Percentiles rank a stretch among this genome's conserved stretches.
phyloP scores from a whole-genome alignment of 2,797 vertebrate genomes.

The Sus cebifrons region DNA sequence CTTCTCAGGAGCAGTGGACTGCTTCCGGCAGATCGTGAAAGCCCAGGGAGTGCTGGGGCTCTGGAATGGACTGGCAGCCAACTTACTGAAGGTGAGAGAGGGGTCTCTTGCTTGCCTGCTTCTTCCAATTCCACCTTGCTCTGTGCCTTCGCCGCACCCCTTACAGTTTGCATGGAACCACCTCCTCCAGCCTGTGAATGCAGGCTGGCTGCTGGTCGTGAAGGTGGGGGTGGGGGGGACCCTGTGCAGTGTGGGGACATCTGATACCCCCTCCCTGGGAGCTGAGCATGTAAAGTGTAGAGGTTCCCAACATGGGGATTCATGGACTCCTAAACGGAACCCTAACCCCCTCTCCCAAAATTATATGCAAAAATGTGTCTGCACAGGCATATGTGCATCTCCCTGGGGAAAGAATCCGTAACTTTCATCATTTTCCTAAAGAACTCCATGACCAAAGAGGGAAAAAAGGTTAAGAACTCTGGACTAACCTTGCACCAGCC shows the following conservation, averaged over 20 bases:
- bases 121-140: slow-evolving; percentile 13
- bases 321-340: neutral
- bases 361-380: neutral
- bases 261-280: neutral
- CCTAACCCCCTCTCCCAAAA: slow-evolving; percentile 14
- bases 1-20: slow-evolving; percentile 95
- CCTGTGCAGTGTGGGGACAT: neutral
- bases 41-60: slow-evolving; percentile 94
- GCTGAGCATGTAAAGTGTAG: neutral
- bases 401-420: neutral
- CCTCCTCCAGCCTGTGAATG: neutral
- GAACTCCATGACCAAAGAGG: slow-evolving; percentile 1
- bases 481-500: slow-evolving; percentile 10
- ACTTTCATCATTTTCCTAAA: slow-evolving; percentile 46
- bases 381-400: neutral
- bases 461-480: slow-evolving; percentile 16
- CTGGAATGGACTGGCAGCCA: slow-evolving; percentile 96
- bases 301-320: slow-evolving; percentile 5
- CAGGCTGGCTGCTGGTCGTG: neutral
- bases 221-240: neutral
- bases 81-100: slow-evolving; percentile 94
- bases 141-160: neutral
- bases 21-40: slow-evolving; percentile 96
- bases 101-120: neutral
- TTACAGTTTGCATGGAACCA: slow-evolving; percentile 28